Evolutionary conservation across 2,888 invertebrate genomes (phyloP).

Genomic region (Pseudoips prasinana): DNA sequence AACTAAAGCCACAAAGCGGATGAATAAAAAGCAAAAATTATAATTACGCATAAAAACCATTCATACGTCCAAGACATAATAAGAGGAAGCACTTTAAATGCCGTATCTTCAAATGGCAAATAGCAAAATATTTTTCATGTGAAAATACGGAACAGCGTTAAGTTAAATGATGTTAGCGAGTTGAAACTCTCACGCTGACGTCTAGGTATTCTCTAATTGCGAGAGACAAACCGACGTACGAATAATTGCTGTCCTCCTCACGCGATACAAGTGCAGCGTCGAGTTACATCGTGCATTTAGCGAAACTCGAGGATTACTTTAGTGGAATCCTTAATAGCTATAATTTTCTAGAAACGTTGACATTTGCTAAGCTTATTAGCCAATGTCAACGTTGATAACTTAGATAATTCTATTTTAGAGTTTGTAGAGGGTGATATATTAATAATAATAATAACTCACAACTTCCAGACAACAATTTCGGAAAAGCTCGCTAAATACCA

Average conservation of each 20-base stretch:
- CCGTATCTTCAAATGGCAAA: slow-evolving; percentile 7
- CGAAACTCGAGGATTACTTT: slow-evolving; percentile 16
- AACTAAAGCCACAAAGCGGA: too few relatives aligned
- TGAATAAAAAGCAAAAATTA: too few relatives aligned
- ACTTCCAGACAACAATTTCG: too few relatives aligned
- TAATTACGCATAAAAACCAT: too few relatives aligned
- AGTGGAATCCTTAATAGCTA: slow-evolving; percentile 15
- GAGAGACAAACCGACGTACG: slow-evolving; percentile 34
- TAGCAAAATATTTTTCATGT: slow-evolving; percentile 35
- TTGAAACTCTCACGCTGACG: slow-evolving; percentile 60
- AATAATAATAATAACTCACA: too few relatives aligned
- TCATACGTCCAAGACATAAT: neutral
- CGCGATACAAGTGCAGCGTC: slow-evolving; percentile 32
- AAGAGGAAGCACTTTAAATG: slow-evolving; percentile 5
- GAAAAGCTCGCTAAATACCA: too few relatives aligned
- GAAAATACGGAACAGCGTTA: slow-evolving; percentile 31
- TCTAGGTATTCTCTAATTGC: slow-evolving; percentile 63
- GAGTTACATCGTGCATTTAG: slow-evolving; percentile 28
- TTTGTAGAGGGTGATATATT: too few relatives aligned
- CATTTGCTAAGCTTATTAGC: too few relatives aligned
- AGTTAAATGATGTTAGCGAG: slow-evolving; percentile 44
- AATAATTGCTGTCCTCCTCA: slow-evolving; percentile 42
- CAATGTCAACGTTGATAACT: too few relatives aligned
- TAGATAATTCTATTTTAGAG: too few relatives aligned
- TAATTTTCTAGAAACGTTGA: too few relatives aligned